A percentile compares a stretch with the other conserved stretches of the same genome.
These are phyloP conservation scores for Pteronotus mesoamericanus DNA, from an alignment of 2,797 vertebrate species.

Conservation along the genomic window DNA sequence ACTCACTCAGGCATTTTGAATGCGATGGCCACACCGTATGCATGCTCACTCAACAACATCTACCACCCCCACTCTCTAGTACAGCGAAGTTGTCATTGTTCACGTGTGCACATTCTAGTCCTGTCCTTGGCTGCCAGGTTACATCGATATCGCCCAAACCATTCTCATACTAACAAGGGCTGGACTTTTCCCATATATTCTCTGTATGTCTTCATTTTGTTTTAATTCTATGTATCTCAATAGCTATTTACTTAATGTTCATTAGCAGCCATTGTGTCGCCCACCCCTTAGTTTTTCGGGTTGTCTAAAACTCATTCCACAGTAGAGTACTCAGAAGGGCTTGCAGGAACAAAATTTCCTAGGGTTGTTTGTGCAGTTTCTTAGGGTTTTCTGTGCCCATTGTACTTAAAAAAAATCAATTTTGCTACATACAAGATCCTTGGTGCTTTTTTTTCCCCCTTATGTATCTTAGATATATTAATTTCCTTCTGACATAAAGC, in stretches of 20 bases:
- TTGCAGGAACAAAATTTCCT: neutral
- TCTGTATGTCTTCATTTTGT: neutral
- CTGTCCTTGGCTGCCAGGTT: neutral
- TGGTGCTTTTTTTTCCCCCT: neutral
- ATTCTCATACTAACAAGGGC: neutral
- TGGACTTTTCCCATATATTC: neutral
- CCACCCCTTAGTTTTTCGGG: neutral
- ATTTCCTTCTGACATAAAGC: conserved; percentile 6
- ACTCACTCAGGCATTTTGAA: neutral
- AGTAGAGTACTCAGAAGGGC: neutral
- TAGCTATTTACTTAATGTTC: neutral
- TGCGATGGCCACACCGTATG: neutral
- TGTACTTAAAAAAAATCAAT: conserved; percentile 41
- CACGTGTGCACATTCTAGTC: neutral
- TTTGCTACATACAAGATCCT: conserved; percentile 3
- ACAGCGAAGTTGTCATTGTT: too few species aligned
- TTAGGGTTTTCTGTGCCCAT: neutral
- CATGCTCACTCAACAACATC: neutral
- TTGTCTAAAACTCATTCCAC: neutral
- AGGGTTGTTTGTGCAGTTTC: neutral
- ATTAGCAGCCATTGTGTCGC: neutral
- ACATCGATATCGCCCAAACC: neutral
- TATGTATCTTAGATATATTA: conserved; percentile 13
- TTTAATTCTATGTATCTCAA: neutral
- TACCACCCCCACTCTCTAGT: too few species aligned